These are phyloP conservation scores for Drosophila nebulosa DNA, from an alignment of 1,140 invertebrate genomes.

Conservation along the genomic window DNA sequence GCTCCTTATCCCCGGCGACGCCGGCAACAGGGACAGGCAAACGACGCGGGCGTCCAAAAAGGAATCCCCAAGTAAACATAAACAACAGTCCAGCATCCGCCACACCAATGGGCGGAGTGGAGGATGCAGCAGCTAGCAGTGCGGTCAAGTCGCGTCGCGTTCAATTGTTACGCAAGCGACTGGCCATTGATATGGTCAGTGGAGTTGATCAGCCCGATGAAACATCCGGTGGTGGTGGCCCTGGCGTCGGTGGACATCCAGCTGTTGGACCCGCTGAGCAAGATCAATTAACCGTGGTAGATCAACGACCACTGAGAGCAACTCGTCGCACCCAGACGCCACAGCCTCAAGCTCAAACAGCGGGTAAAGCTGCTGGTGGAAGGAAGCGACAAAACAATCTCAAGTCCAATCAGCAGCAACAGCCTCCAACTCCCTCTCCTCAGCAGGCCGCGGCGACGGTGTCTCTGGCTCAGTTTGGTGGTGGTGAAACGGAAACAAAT, in stretches of 20 bases:
- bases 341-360: conserved; percentile 4
- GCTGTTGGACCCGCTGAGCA: background rate
- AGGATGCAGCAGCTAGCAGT: conserved; percentile 17
- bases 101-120: background rate
- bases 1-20: background rate
- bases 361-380: conserved; percentile 44
- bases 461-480: conserved; percentile 20
- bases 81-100: background rate
- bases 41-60: conserved; percentile 56
- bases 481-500: conserved; percentile 26
- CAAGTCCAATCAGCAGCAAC: conserved; percentile 19
- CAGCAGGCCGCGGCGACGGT: conserved; percentile 9
- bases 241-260: background rate
- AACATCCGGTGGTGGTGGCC: background rate
- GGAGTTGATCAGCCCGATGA: conserved; percentile 35
- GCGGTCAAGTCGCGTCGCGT: conserved; percentile 63
- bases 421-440: conserved; percentile 2
- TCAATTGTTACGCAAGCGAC: conserved; percentile 67
- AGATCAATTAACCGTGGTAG: conserved; percentile 5
- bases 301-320: conserved; percentile 44
- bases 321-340: conserved; percentile 46
- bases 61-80: conserved; percentile 15
- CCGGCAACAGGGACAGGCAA: conserved; percentile 37
- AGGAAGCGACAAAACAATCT: conserved; percentile 55
- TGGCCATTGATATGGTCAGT: conserved; percentile 75